Conservation (phyloP, 2,888 invertebrate species). For the Chloromyia formosa region DNA sequence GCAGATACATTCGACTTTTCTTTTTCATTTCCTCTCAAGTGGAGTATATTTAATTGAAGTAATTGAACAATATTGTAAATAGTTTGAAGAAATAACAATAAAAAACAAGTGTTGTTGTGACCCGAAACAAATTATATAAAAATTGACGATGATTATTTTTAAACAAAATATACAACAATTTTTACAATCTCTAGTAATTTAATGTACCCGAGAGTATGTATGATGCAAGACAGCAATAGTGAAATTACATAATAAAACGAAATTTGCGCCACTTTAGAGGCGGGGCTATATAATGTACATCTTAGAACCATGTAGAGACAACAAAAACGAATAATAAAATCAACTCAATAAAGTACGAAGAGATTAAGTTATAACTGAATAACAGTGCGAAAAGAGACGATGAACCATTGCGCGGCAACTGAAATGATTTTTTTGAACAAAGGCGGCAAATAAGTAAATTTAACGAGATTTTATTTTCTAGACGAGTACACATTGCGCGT, state of each 20-base stretch:
- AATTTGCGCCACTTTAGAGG: neutral
- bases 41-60: neutral
- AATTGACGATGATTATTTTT: slow-evolving; percentile 37
- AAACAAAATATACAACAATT: slow-evolving; percentile 40
- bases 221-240: slow-evolving; percentile 32
- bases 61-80: slow-evolving; percentile 24
- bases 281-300: neutral
- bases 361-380: too few species aligned
- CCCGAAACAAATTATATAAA: neutral
- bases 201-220: neutral
- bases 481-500: slow-evolving; percentile 23
- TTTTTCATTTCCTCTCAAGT: neutral
- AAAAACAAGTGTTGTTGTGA: slow-evolving; percentile 29
- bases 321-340: neutral
- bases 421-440: too few species aligned
- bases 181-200: slow-evolving; percentile 32
- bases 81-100: slow-evolving; percentile 9
- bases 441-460: too few species aligned
- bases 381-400: neutral
- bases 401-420: neutral
- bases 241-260: slow-evolving; percentile 14
- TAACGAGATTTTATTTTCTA: slow-evolving; percentile 35
- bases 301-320: too few species aligned
- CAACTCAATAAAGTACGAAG: neutral
- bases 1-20: too few species aligned